These are phyloP conservation scores for Silvanus unidentatus DNA, from an alignment of 2,888 invertebrate species.

Conservation along the genomic window DNA sequence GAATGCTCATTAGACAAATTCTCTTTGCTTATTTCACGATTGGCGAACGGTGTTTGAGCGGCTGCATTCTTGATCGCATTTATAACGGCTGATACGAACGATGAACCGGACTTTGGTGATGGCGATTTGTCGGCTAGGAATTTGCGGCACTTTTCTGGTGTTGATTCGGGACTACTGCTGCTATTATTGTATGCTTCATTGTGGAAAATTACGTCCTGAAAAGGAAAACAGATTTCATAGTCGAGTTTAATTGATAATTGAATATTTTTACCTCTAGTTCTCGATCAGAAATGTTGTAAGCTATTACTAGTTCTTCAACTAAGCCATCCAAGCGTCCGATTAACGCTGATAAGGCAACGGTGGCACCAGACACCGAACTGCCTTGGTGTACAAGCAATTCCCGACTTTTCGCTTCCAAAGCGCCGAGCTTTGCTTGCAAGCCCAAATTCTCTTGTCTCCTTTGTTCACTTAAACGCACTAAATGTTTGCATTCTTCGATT, in stretches of 20 bases:
- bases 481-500: constrained; percentile 71
- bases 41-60: constrained; percentile 30
- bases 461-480: constrained; percentile 74
- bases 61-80: constrained; percentile 61
- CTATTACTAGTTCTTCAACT: constrained; percentile 64
- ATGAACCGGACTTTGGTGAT: constrained; percentile 56
- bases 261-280: constrained; percentile 73
- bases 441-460: constrained; percentile 65
- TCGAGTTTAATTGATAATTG: constrained; percentile 44
- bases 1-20: constrained; percentile 31
- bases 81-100: constrained; percentile 67
- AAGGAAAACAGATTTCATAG: constrained; percentile 21
- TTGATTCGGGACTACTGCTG: constrained; percentile 54
- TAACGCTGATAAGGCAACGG: constrained; percentile 63
- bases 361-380: constrained; percentile 62
- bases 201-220: constrained; percentile 72
- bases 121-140: constrained; percentile 40
- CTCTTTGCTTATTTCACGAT: constrained; percentile 36
- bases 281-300: constrained; percentile 69
- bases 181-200: constrained; percentile 72
- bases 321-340: constrained; percentile 64
- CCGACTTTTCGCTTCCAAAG: constrained; percentile 57
- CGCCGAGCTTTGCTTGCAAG: constrained; percentile 59
- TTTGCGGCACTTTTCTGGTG: constrained; percentile 51
- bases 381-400: constrained; percentile 64